phyloP scores from a whole-genome alignment of 2,113 vertebrate genomes.

The Gadus chalcogrammus region DNA sequence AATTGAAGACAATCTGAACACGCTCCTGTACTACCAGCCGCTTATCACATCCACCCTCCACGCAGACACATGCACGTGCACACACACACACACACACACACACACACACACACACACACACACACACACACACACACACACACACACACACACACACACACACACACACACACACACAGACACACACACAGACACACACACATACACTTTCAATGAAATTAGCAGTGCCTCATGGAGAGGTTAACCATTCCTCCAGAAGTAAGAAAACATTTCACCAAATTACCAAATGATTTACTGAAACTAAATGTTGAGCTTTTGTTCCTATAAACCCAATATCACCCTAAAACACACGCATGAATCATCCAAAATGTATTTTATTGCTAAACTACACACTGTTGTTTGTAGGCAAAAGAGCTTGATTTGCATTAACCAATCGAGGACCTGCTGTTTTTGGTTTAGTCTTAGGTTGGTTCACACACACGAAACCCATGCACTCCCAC shows the following conservation, averaged over 20 bases:
- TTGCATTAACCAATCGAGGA: too few relatives aligned
- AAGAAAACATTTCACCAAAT: slow-evolving; percentile 2
- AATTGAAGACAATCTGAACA: slow-evolving; percentile 61
- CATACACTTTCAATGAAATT: background rate
- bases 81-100: too few relatives aligned
- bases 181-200: background rate
- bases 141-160: too few relatives aligned
- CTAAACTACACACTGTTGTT: too few relatives aligned
- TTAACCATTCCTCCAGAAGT: background rate
- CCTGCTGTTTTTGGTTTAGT: too few relatives aligned
- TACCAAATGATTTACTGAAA: background rate
- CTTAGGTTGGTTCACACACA: background rate
- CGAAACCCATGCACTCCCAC: background rate
- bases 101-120: too few relatives aligned
- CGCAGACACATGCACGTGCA: slow-evolving; percentile 3
- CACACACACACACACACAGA: background rate
- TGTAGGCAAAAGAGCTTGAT: background rate
- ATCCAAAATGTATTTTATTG: too few relatives aligned
- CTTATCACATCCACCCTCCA: slow-evolving; percentile 36
- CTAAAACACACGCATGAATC: background rate
- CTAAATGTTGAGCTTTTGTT: background rate
- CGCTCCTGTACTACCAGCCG: slow-evolving; percentile 33
- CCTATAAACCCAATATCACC: background rate
- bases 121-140: too few relatives aligned
- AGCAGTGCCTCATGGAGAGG: background rate